A percentile compares a stretch with the other conserved stretches of the same genome.
These are phyloP conservation scores for Anthophora plumipes DNA, from an alignment of 2,888 invertebrate species.

Conservation along the genomic window DNA sequence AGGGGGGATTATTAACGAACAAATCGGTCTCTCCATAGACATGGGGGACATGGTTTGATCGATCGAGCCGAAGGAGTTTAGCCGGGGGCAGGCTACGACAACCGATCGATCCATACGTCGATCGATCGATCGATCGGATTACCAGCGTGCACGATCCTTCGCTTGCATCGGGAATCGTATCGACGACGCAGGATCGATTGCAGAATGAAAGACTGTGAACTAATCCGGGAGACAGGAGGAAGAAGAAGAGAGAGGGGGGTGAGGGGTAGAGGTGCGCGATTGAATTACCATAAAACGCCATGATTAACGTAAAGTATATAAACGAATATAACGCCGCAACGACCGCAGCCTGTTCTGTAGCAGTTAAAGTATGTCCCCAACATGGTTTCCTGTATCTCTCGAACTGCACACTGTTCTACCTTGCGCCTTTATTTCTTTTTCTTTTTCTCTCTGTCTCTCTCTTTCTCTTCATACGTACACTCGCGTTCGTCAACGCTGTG, in stretches of 20 bases:
- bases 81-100: constrained; percentile 66
- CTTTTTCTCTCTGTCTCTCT: no score
- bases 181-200: constrained; percentile 82
- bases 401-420: not conserved
- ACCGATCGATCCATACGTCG: constrained; percentile 63
- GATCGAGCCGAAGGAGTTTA: constrained; percentile 56
- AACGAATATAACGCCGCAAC: constrained; percentile 83
- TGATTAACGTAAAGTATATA: constrained; percentile 83
- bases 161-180: constrained; percentile 71
- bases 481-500: not conserved
- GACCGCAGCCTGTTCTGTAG: constrained; percentile 82
- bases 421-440: no score
- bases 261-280: constrained; percentile 75
- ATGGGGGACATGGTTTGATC: constrained; percentile 60
- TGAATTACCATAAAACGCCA: constrained; percentile 84
- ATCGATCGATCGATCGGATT: constrained; percentile 69
- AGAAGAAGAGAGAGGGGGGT: not conserved
- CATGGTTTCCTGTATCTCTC: constrained; percentile 71
- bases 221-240: constrained; percentile 30
- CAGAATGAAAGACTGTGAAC: constrained; percentile 70
- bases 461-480: no score
- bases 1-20: constrained; percentile 67
- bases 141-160: constrained; percentile 67
- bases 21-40: constrained; percentile 64
- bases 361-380: constrained; percentile 78